Percentiles rank a stretch among this genome's conserved stretches.
phyloP scores from a whole-genome alignment of 2,797 vertebrate genomes.

The Astyanax mexicanus region DNA sequence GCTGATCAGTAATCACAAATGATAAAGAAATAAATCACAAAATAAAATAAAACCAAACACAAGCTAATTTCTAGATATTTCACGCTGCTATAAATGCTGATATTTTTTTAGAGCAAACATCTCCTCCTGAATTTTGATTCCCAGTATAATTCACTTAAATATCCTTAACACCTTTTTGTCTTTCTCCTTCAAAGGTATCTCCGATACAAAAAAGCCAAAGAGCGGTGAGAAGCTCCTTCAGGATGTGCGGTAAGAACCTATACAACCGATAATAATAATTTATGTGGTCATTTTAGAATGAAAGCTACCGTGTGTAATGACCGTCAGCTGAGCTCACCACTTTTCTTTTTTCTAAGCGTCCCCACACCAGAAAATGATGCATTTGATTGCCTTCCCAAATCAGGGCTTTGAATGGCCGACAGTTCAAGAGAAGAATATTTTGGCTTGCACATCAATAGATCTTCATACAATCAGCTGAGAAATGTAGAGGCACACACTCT shows the following conservation, averaged over 20 bases:
- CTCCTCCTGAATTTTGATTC: too few relatives aligned
- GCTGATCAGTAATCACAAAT: too few relatives aligned
- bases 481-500: conserved; percentile 34
- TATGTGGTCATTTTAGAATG: neutral
- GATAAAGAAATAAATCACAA: too few relatives aligned
- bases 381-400: conserved; percentile 56
- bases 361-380: conserved; percentile 25
- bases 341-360: conserved; percentile 31
- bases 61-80: too few relatives aligned
- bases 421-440: conserved; percentile 48
- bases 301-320: neutral
- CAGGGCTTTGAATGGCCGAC: conserved; percentile 47
- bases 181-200: conserved; percentile 32
- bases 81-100: too few relatives aligned
- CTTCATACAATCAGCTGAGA: conserved; percentile 58
- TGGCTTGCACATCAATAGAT: conserved; percentile 50
- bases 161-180: neutral
- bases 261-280: neutral
- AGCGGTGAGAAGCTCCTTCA: conserved; percentile 3
- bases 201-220: conserved; percentile 3
- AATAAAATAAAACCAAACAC: too few relatives aligned
- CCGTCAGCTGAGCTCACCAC: conserved; percentile 34
- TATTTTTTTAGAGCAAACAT: too few relatives aligned
- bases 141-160: too few relatives aligned
- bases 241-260: conserved; percentile 28